Evolutionary conservation across 1,140 invertebrate genomes (phyloP), one percentile per base, ranked within the genome.

Genomic region (Episyrphus balteatus): DNA sequence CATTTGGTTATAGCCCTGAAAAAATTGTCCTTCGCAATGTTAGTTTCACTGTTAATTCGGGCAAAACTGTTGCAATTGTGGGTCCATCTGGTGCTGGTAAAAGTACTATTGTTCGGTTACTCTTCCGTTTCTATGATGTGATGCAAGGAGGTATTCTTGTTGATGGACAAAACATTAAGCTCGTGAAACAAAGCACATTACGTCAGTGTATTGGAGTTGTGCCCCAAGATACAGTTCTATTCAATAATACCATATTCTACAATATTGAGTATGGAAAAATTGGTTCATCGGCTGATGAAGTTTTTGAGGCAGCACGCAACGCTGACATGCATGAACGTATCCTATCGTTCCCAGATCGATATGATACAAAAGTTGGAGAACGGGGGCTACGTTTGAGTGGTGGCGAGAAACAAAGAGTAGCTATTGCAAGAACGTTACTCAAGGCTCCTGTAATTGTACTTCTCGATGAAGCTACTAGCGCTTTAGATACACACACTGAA

Each of bases 81-180:
- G 77, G 80, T 65, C 63, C 66, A 3, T 68, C 66, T 2, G 95
- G 95, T 11, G 84, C 87, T 53, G 95, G 94, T 40, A 98, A 98
- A 70, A 92, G 88, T 36, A 97, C 94, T 7, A 86, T 98, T 39
- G 84, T 97, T 61, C 75, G 93, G 18, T 73, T 98, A 5, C 65
- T 98, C 5, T 98, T 98, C 74, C 78, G 94, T 11, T 95, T 98
- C 68, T 98, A 97, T 70, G 93, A 98, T 68, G 80, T 93, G 6
- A 78, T 88, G 54, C 75, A 79, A 50, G 95, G 95, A 1, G 73
- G 77, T 1, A 89, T 98, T 48, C 59, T 82, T 8, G 84, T 98
- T 46, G 94, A 98, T 74, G 90, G 79, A 42, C 65, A 83, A 57
- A 62, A 67, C 65, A 75, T 90, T 2, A 77, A 80, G 55, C 70